Evolutionary conservation across 37 sponge, comb jelly and placozoan species (phyloP).

Genomic region (Amphimedon queenslandica): DNA sequence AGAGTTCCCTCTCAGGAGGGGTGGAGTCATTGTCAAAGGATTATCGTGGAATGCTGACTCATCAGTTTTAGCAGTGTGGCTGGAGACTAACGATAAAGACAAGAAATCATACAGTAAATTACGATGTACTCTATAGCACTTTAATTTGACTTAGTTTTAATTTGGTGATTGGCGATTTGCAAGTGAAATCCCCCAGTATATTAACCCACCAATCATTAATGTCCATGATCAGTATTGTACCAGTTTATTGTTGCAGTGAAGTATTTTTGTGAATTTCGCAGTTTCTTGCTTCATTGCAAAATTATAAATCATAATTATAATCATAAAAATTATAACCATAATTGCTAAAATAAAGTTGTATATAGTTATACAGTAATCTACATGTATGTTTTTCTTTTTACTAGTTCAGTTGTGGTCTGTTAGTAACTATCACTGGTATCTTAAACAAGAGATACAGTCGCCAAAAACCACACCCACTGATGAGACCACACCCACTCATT

Average conservation of each 20-base stretch:
- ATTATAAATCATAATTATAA: no score
- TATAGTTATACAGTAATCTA: not conserved
- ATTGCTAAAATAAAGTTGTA: not conserved
- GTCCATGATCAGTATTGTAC: no score
- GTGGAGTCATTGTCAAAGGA: slow-evolving; percentile 55
- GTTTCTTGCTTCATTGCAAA: not conserved
- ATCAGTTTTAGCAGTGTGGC: slow-evolving; percentile 67
- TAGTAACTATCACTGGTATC: slow-evolving; percentile 93
- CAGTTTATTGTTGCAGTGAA: no score
- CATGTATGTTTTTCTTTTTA: not conserved
- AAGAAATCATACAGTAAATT: no score
- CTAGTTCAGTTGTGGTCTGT: slow-evolving; percentile 84
- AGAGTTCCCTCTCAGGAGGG: slow-evolving; percentile 69
- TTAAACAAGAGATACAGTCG: slow-evolving; percentile 82
- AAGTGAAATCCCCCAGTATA: no score
- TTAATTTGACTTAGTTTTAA: no score
- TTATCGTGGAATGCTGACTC: slow-evolving; percentile 84
- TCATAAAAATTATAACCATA: no score
- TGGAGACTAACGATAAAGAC: no score
- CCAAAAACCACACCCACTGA: not conserved
- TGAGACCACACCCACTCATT: not conserved
- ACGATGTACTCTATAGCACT: no score
- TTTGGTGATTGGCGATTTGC: no score
- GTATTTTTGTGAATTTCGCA: not conserved
- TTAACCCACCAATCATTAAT: no score